Conservation (phyloP, 2,797 vertebrate species). For the Sardinella longiceps region DNA sequence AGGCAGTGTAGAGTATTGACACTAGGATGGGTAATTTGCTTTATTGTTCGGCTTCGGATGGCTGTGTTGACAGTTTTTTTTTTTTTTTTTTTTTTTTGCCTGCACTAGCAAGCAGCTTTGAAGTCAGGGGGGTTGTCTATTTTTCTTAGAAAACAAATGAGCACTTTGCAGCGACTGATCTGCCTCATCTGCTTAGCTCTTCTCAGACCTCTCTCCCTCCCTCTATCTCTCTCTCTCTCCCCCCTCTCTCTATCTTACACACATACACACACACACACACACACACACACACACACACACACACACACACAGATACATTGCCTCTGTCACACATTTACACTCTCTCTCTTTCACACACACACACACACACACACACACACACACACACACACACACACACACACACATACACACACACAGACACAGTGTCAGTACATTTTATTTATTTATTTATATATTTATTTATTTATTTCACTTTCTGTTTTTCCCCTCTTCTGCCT, state of each 20-base stretch:
- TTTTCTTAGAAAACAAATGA: conserved; percentile 79
- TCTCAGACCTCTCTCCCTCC: not conserved
- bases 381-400: not conserved
- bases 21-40: conserved; percentile 21
- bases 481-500: conserved; percentile 63
- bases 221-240: not conserved
- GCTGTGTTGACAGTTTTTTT: conserved; percentile 65
- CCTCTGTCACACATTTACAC: not conserved
- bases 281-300: not conserved
- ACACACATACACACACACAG: conserved; percentile 1
- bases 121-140: conserved; percentile 64
- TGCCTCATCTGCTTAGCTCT: conserved; percentile 74
- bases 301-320: not conserved
- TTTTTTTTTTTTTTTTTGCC: conserved; percentile 53
- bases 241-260: not conserved
- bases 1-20: not conserved
- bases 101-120: conserved; percentile 58
- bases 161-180: conserved; percentile 77
- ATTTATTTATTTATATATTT: conserved; percentile 44
- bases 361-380: not conserved
- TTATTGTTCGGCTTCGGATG: conserved; percentile 62
- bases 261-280: not conserved
- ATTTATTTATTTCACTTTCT: conserved; percentile 73
- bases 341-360: not conserved
- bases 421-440: not conserved